Base-by-base conservation (phyloP, 2,888 invertebrate species). In the Calameuta pallipes region DNA sequence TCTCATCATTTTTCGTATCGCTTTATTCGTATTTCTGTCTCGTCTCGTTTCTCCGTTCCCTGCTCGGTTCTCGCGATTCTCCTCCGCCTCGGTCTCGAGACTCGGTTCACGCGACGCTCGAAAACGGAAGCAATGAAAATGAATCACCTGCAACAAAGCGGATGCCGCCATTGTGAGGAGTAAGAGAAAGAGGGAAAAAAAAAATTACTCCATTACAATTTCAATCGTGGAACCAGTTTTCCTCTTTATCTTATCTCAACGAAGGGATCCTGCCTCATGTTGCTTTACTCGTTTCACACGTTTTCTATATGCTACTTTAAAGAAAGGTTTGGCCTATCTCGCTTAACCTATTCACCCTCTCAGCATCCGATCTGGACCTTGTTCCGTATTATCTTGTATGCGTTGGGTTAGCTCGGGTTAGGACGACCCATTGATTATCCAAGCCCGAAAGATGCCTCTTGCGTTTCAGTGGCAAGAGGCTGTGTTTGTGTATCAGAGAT, bases 81-180 rank as follows among this genome's bases (percentile, higher is more conserved):
- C 9, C 0, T 23, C 23, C 23, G 0, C 6, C 37, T 37, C 37
- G 37, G 3, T 12, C 71, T 9, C 71, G 30, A 15, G 30, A 71
- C 2, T 31, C 71, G 15, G 13, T 71, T 23, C 71, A 23, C 31
- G 70, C 11, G 70, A 12, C 31, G 30, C 30, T 71, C 71, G 71
- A 71, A 71, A 12, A 30, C 71, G 71, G 71, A 71, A 71, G 71
- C 31, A 23, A 71, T 71, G n/a, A 71, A 31, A 71, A 71, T 71
- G 71, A 71, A 33, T 71, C 33, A 71, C 9, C 31, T 9, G 71
- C 31, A 71, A 71, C 71, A 71, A 74, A 74, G 74, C 36, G 74
- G 34, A 23, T 23, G 35, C 35, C 74, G 30, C 36, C 30, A 33
- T 71, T 71, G 31, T 71, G 71, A 33, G 13, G 71, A 31, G 31